A percentile compares a stretch with the other conserved stretches of the same genome.
phyloP scores from a whole-genome alignment of 2,797 vertebrate genomes.

The Sciurus vulgaris region DNA sequence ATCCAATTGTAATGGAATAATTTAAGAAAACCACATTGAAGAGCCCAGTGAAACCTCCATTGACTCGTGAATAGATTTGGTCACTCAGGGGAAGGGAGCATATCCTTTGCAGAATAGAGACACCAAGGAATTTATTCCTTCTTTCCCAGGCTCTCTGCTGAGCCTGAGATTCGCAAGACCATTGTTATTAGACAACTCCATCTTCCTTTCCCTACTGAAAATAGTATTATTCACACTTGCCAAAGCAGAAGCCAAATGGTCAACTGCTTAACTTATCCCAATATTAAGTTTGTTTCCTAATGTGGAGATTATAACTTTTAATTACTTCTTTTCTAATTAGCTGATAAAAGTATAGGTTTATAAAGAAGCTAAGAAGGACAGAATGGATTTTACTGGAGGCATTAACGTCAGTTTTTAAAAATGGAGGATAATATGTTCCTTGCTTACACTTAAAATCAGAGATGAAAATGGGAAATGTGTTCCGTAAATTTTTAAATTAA shows the following conservation, averaged over 20 bases:
- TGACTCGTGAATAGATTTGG: not conserved
- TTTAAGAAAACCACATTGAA: not conserved
- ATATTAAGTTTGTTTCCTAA: not conserved
- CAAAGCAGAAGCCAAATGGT: not conserved
- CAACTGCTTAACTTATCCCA: not conserved
- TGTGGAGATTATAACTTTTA: not conserved
- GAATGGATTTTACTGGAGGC: not conserved
- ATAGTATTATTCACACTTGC: not conserved
- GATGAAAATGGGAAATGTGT: not conserved
- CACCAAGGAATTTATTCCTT: not conserved
- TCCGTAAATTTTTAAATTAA: not conserved
- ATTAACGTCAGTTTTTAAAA: not conserved
- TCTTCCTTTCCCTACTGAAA: not conserved
- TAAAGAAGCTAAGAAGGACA: not conserved
- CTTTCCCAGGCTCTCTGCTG: not conserved
- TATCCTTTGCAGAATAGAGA: not conserved
- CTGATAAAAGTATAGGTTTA: not conserved
- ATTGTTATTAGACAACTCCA: not conserved
- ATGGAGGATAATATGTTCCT: not conserved
- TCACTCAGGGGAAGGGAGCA: not conserved
- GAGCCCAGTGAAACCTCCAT: not conserved
- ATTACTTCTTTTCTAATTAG: not conserved
- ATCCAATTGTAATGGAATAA: not conserved
- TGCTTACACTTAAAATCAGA: conserved; percentile 39
- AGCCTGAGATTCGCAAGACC: not conserved